Evolutionary conservation across 2,113 vertebrate species (phyloP), one percentile per base, ranked within the genome.

Genomic region (Myotis davidii): DNA sequence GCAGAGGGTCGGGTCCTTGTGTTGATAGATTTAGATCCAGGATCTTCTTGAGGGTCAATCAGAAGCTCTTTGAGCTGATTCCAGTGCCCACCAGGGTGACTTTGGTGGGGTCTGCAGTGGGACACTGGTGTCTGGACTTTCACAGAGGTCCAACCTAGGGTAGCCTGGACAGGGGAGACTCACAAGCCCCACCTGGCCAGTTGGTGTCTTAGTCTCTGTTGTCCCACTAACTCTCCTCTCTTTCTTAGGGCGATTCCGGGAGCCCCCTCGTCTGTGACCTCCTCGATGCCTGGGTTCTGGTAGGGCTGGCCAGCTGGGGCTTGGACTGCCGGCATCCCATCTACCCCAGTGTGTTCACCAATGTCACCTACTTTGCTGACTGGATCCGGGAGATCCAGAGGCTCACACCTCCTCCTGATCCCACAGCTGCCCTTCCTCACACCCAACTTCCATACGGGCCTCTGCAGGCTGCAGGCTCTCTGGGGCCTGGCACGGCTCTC

Each of bases 271-370:
- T 99, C 70, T 99, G 99, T 94, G 73, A 97, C 61, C 97, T 98
- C 34, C 23, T 37, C 6, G 96, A 97, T 34, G 89, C 97, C 37
- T 99, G 99, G 99, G 97, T 98, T 84, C 97, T 99, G 91, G 98
- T 98, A 0, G 99, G 99, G 0, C 94, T 99, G 73, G 99, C 99
- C 97, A 99, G 99, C 84, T 99, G 99, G 99, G 98, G 99, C 37
- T 95, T 98, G 25, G 98, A 98, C 42, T 99, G 99, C 20, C 98
- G 92, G 8, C 94, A 97, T 29, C 97, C 54, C 9, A 95, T 97
- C 93, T 98, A 98, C 89, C 98, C 98, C 23, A 98, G 99, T 0
- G 97, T 99, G 81, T 99, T 99, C 97, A 98, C 98, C 92, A 97
- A 98, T 70, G 96, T 99, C 12, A 95, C 98, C 29, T 89, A 98